Base-by-base conservation (phyloP, 2,797 vertebrate species). In the Crenuchus spilurus region DNA sequence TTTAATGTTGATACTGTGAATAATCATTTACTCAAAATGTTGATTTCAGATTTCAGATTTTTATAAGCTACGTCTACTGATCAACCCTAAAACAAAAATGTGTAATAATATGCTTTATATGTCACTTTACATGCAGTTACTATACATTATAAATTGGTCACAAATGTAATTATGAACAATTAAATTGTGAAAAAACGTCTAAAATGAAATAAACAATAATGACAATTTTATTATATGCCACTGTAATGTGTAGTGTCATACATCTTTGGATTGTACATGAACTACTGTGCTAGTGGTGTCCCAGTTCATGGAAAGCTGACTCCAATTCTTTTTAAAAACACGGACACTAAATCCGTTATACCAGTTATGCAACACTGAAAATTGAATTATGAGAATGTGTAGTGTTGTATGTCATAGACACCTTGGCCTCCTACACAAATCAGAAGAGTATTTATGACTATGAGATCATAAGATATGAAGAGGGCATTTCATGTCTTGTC, bases 281-380 rank as follows among this genome's bases (percentile, higher is more conserved):
- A 26, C 41, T 28, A 4, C 39, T 42, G 22, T 28, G 28, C 22
- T 16, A 9, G 10, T 33, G 30, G 13, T 18, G 37, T 7, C 10
- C 6, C 61, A 18, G 61, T 10, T 62, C 41, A 46, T 20, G 48
- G 60, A 16, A 54, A 64, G 11, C 18, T 28, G 35, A 10, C 7
- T 26, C 30, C 4, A n/a, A 18, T 22, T 6, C 5, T 33, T 54
- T 35, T 28, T 61, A 35, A 60, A 48, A 55, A 61, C n/a, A 2
- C 46, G 10, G 69, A 76, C 58, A 67, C 73, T 14, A 60, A 39
- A 74, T 61, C 26, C 16, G 11, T 44, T 35, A 24, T 37, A 26
- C 31, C 31, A 60, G 37, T 70, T 73, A 52, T 44, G 18, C 74
- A 80, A 78, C 30, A n/a, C 52, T 31, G n/a, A 26, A 54, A 68